These are phyloP conservation scores for Psittacula cyanocephala DNA, from an alignment of 2,113 vertebrate genomes.

Conservation along the genomic window DNA sequence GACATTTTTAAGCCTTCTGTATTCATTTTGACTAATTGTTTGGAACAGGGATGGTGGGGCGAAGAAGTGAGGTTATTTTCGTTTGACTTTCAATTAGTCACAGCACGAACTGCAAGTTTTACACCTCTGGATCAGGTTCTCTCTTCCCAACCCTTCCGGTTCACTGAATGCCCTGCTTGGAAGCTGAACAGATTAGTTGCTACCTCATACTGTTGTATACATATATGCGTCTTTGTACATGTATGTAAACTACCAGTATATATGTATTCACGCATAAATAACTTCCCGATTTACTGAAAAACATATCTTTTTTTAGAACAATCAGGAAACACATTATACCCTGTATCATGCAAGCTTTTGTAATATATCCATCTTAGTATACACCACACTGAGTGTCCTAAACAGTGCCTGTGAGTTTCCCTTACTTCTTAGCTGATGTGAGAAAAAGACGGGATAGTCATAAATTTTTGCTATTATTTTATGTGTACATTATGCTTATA, in stretches of 20 bases:
- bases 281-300: neutral
- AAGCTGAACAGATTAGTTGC: neutral
- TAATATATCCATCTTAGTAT: neutral
- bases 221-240: accelerated
- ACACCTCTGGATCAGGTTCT: neutral
- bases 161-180: neutral
- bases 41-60: neutral
- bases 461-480: neutral
- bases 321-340: neutral
- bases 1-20: neutral
- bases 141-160: neutral
- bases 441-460: neutral
- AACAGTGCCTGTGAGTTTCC: neutral
- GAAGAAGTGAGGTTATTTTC: neutral
- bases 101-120: neutral
- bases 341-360: neutral
- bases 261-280: neutral
- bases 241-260: neutral
- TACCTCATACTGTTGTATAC: neutral
- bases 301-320: neutral
- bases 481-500: neutral
- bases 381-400: neutral
- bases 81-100: neutral
- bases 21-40: conserved; percentile 21
- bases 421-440: neutral